Percentiles rank a stretch among this genome's conserved stretches.
Evolutionary conservation across 2,888 invertebrate genomes (phyloP).

Genomic region (Graphium colonna): DNA sequence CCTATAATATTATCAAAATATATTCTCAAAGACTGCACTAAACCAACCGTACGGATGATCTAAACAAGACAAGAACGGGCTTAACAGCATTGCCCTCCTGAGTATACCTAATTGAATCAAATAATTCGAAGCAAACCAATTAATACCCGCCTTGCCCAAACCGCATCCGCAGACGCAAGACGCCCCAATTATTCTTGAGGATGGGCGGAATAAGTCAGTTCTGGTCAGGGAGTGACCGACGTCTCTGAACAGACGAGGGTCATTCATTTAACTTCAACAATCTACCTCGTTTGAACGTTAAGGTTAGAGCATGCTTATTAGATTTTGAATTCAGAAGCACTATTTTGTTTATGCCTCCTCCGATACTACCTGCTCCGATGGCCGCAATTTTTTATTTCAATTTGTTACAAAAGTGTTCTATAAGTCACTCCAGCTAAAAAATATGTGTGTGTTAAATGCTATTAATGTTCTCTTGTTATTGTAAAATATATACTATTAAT

Average conservation of each 20-base stretch:
- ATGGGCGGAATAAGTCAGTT: constrained; percentile 36
- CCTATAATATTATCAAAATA: too few relatives aligned
- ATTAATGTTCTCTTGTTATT: too few relatives aligned
- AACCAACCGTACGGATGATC: neutral
- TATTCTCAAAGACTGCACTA: too few relatives aligned
- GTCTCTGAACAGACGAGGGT: constrained; percentile 35
- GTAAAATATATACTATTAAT: too few relatives aligned
- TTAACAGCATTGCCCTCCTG: constrained; percentile 9
- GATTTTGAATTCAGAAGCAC: too few relatives aligned
- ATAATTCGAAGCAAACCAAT: constrained; percentile 12
- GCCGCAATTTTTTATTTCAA: too few relatives aligned
- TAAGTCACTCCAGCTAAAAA: too few relatives aligned
- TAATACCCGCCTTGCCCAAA: constrained; percentile 20
- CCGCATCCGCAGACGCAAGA: constrained; percentile 36
- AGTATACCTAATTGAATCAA: constrained; percentile 29
- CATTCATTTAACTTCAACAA: constrained; percentile 32
- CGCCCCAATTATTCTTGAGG: constrained; percentile 42
- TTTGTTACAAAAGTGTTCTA: too few relatives aligned
- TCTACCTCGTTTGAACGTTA: constrained; percentile 28
- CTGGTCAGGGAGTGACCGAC: constrained; percentile 37
- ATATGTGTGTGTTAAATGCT: too few relatives aligned
- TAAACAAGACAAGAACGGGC: constrained; percentile 8
- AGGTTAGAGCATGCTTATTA: neutral
- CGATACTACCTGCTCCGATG: too few relatives aligned
- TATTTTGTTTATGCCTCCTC: too few relatives aligned